Conservation (phyloP, 2,888 invertebrate genomes). For the Tipula vernalis region DNA sequence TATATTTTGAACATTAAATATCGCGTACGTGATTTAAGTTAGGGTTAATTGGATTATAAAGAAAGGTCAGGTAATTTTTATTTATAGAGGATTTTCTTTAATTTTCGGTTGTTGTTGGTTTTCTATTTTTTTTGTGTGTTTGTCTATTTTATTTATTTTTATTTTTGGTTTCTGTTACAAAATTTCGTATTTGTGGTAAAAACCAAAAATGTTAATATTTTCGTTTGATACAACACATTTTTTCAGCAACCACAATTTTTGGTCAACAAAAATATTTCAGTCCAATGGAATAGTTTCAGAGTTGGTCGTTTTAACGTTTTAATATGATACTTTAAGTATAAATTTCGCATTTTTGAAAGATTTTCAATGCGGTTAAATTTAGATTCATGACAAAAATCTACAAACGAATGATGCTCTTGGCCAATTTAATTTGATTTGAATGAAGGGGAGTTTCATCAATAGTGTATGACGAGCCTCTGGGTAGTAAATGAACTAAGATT, state of each 20-base stretch:
- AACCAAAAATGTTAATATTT: not conserved
- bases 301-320: too few relatives aligned
- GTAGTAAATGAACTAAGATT: too few relatives aligned
- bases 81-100: not conserved
- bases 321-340: too few relatives aligned
- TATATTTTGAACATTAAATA: not conserved
- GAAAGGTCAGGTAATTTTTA: constrained; percentile 4
- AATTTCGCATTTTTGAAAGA: too few relatives aligned
- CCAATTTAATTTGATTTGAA: too few relatives aligned
- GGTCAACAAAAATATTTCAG: too few relatives aligned
- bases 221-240: not conserved
- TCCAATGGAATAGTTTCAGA: too few relatives aligned
- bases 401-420: too few relatives aligned
- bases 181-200: not conserved
- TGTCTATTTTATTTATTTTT: not conserved
- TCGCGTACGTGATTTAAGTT: constrained; percentile 4
- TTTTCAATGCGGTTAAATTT: too few relatives aligned
- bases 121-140: not conserved
- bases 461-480: too few relatives aligned
- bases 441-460: too few relatives aligned
- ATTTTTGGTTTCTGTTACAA: not conserved
- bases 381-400: too few relatives aligned
- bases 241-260: not conserved
- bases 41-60: not conserved
- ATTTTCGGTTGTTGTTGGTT: not conserved